Percentiles rank a stretch among this genome's conserved stretches.
phyloP scores from a whole-genome alignment of 2,113 vertebrate species.

The Nothobranchius kuhntae region DNA sequence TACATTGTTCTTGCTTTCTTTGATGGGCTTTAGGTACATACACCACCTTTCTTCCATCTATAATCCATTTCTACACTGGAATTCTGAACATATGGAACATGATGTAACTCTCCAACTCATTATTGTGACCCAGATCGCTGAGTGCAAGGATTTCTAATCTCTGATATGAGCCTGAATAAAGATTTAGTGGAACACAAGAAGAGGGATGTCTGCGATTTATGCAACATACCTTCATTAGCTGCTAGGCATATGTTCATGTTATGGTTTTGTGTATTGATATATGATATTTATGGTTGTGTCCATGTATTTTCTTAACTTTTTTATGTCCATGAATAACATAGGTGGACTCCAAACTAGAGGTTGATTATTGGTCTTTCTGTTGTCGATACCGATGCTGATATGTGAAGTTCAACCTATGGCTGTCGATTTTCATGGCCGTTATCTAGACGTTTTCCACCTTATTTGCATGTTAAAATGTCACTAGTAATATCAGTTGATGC shows the following conservation, averaged over 20 bases:
- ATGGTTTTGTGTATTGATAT: not conserved
- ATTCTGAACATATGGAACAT: conserved; percentile 56
- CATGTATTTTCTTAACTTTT: too few relatives aligned
- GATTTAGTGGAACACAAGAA: conserved; percentile 40
- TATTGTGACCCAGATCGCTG: conserved; percentile 62
- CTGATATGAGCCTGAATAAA: conserved; percentile 42
- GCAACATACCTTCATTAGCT: not conserved
- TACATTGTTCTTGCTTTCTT: not conserved
- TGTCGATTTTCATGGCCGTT: too few relatives aligned
- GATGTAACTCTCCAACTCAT: conserved; percentile 58
- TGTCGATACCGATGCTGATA: not conserved
- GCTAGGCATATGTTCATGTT: not conserved
- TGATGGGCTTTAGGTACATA: not conserved
- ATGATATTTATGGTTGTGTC: too few relatives aligned
- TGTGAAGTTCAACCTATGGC: too few relatives aligned
- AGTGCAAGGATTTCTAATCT: conserved; percentile 58
- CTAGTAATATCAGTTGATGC: too few relatives aligned
- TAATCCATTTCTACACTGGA: conserved; percentile 3
- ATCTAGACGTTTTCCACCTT: too few relatives aligned
- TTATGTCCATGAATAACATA: too few relatives aligned
- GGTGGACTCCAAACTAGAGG: too few relatives aligned
- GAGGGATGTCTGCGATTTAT: not conserved
- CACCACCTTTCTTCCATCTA: not conserved
- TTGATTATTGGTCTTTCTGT: too few relatives aligned
- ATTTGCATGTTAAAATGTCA: too few relatives aligned